Conservation (phyloP, 2,888 invertebrate species). For the Amiota communis region DNA sequence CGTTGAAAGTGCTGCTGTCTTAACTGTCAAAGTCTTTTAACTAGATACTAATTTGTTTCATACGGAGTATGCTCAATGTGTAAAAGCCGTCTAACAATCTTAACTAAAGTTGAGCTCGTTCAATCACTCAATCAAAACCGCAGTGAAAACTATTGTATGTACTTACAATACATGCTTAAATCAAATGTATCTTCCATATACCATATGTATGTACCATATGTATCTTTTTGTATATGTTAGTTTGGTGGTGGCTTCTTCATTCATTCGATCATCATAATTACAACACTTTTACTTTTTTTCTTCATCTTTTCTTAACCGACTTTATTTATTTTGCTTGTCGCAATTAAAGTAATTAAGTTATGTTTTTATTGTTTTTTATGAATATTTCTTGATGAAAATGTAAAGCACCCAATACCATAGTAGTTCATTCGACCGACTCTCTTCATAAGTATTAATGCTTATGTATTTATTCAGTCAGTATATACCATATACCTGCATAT, state of each 20-base stretch:
- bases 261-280: constrained; percentile 17
- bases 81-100: too few species aligned
- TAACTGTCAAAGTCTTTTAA: constrained; percentile 3
- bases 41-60: constrained; percentile 2
- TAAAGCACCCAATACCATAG: background rate
- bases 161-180: background rate
- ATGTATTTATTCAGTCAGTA: too few species aligned
- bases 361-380: constrained; percentile 7
- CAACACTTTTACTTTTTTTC: constrained; percentile 28
- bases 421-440: too few species aligned
- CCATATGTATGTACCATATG: constrained; percentile 31
- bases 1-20: constrained; percentile 5
- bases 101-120: background rate
- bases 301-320: background rate
- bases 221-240: background rate
- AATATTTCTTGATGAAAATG: background rate
- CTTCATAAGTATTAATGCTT: too few species aligned
- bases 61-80: background rate
- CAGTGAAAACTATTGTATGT: constrained; percentile 22
- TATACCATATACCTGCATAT: too few species aligned
- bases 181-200: background rate
- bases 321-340: constrained; percentile 8
- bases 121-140: constrained; percentile 8
- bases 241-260: background rate
- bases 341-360: constrained; percentile 30